Evolutionary conservation across 2,797 vertebrate genomes (phyloP).

Genomic region (Psittacula echo): DNA sequence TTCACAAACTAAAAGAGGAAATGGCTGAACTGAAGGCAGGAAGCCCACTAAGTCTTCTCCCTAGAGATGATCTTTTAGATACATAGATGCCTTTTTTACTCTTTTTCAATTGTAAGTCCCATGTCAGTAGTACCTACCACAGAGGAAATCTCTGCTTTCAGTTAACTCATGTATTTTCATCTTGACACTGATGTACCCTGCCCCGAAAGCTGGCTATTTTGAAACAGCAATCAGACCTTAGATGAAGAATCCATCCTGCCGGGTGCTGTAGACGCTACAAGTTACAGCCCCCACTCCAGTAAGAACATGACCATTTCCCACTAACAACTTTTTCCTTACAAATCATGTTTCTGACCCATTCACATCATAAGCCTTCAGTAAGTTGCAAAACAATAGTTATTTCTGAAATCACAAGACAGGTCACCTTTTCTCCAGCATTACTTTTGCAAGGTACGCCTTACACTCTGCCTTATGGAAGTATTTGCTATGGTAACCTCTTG

Average conservation of each 20-base stretch:
- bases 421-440: neutral
- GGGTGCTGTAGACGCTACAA: neutral
- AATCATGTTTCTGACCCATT: neutral
- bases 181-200: neutral
- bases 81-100: neutral
- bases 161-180: neutral
- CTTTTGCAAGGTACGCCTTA: neutral
- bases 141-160: neutral
- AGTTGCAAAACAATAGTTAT: neutral
- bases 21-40: neutral
- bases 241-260: neutral
- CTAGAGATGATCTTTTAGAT: neutral
- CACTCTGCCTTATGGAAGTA: neutral
- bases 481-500: constrained; percentile 44
- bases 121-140: neutral
- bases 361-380: accelerated
- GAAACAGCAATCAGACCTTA: neutral
- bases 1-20: constrained; percentile 50
- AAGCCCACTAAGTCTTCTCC: neutral
- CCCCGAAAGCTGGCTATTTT: neutral
- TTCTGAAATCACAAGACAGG: neutral
- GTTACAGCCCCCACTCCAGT: neutral
- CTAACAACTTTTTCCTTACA: neutral
- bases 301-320: neutral
- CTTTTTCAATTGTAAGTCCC: neutral